Base-by-base conservation (phyloP, 2,888 invertebrate species). In the Adela reaumurella region DNA sequence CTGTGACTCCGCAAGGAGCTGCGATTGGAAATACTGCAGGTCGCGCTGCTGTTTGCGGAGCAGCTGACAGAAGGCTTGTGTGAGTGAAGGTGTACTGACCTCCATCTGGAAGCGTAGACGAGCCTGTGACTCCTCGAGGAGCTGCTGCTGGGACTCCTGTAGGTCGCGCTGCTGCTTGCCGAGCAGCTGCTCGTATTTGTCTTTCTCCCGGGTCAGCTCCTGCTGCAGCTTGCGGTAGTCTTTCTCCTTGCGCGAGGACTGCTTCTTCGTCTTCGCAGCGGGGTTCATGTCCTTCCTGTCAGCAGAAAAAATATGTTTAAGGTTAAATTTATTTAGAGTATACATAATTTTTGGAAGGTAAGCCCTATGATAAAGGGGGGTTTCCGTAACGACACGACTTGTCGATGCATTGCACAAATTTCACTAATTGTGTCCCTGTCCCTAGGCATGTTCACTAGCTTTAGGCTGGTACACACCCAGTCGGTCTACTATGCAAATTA, bases 161-260 rank as follows among this genome's bases (percentile, higher is more conserved):
- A 92, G 70, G 63, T 92, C 93, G 53, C 91, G 89, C 68, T 90
- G 90, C 73, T 88, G 87, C 69, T 92, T 92, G 56, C 86, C 83
- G 51, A 89, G 85, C 79, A 91, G 84, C 69, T 94, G 92, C 65
- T 89, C 92, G 67, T 91, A 96, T 72, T 97, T 97, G 64, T 97
- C 95, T 61, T 92, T 90, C 74, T 98, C 97, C 62, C 91, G 87
- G 17, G 92, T 92, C 50, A 97, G 77, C 66, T 97, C 97, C 64
- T 96, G 96, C 66, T 97, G 96, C 59, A 97, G 74, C 65, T 94
- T 92, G 58, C 96, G 86, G 72, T 92, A 90, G 70, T 97, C 97
- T 70, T 96, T 95, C 67, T 97, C 97, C 63, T 95, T 96, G 64
- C 93, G 90, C 35, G 88, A 89, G 1, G 85, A 84, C 63, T 87